phyloP scores from a whole-genome alignment of 2,113 vertebrate genomes.

The Aptenodytes patagonicus region DNA sequence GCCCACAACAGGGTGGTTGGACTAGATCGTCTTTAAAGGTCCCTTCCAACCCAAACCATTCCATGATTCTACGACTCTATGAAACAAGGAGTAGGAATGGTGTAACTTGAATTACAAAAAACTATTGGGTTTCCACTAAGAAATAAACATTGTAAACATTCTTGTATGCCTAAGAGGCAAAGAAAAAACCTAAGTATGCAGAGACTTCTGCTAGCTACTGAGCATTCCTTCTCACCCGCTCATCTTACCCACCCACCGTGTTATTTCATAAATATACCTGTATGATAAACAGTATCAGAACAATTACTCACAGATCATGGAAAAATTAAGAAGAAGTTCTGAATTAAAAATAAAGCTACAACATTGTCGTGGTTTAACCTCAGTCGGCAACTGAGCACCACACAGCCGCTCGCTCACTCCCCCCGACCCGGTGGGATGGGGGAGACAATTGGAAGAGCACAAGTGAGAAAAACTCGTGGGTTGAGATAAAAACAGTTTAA shows the following conservation, averaged over 20 bases:
- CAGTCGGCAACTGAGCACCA: no score
- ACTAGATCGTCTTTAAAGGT: not conserved
- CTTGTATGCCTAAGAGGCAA: not conserved
- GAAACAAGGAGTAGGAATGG: not conserved
- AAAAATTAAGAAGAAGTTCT: not conserved
- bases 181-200: not conserved
- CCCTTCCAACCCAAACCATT: not conserved
- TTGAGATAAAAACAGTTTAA: no score
- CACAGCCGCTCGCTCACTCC: no score
- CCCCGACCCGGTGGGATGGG: no score
- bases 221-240: not conserved
- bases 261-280: not conserved
- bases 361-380: not conserved
- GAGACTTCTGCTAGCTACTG: not conserved
- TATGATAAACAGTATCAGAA: not conserved
- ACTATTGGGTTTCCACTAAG: fast-evolving
- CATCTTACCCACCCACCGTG: not conserved
- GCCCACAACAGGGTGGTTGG: fast-evolving
- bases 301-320: not conserved
- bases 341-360: not conserved
- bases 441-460: no score
- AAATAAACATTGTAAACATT: not conserved
- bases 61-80: no score
- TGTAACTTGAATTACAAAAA: not conserved
- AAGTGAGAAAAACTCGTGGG: no score